Conservation (phyloP, 2,888 invertebrate genomes). For the Leptinotarsa juncta region DNA sequence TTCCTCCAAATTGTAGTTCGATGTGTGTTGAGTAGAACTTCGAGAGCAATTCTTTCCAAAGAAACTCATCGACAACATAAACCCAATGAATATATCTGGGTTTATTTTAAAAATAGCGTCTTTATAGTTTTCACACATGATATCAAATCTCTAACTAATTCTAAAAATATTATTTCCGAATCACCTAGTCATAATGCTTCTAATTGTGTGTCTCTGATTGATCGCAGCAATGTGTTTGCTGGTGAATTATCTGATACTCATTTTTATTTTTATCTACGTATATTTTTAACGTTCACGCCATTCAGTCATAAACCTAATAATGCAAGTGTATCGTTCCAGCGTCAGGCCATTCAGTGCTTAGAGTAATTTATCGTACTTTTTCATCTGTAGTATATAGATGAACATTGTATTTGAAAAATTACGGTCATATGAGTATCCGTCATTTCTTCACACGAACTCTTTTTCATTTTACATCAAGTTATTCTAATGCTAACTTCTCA, state of each 20-base stretch:
- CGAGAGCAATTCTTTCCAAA: background rate
- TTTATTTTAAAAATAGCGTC: background rate
- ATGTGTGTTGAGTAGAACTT: too few species aligned
- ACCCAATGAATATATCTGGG: background rate
- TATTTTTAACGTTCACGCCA: constrained; percentile 4
- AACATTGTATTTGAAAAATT: too few species aligned
- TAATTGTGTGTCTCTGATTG: constrained; percentile 9
- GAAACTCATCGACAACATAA: background rate
- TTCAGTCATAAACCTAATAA: background rate
- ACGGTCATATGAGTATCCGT: too few species aligned
- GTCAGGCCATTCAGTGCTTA: constrained; percentile 3
- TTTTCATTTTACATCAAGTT: background rate
- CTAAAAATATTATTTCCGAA: background rate
- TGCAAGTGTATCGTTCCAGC: background rate
- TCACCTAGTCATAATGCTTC: background rate
- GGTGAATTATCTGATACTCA: background rate
- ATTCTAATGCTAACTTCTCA: background rate
- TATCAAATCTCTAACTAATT: background rate
- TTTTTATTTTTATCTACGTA: background rate
- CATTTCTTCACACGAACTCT: too few species aligned
- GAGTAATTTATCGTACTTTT: background rate
- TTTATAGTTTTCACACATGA: background rate
- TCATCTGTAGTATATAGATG: too few species aligned
- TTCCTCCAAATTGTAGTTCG: too few species aligned
- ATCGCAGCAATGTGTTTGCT: constrained; percentile 1